phyloP scores from a whole-genome alignment of 2,888 invertebrate species.

The Leptinotarsa juncta region DNA sequence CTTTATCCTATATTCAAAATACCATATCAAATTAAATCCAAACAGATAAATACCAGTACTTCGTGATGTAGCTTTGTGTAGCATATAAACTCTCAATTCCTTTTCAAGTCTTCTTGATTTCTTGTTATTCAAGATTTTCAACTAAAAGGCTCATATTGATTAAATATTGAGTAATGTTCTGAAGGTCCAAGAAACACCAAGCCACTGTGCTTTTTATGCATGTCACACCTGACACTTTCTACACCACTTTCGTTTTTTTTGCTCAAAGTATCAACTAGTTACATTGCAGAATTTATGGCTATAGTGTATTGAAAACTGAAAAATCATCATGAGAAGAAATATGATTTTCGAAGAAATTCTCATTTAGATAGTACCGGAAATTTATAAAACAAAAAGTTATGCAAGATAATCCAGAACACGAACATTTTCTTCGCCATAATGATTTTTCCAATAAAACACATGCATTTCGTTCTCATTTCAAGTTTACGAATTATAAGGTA shows the following conservation, averaged over 20 bases:
- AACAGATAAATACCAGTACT: no score
- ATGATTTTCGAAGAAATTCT: neutral
- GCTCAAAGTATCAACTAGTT: conserved; percentile 21
- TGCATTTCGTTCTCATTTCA: neutral
- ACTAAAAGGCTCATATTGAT: neutral
- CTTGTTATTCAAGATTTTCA: no score
- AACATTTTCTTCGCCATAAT: neutral
- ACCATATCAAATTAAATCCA: neutral
- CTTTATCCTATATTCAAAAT: no score
- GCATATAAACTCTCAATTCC: neutral
- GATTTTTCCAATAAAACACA: neutral
- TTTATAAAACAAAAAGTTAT: neutral
- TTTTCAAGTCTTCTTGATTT: no score
- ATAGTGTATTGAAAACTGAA: neutral
- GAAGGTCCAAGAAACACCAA: conserved; percentile 32
- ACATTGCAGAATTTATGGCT: neutral
- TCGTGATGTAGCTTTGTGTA: neutral
- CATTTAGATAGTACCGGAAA: neutral
- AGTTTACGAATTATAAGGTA: neutral
- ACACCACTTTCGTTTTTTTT: conserved; percentile 33
- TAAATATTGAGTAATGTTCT: conserved; percentile 10
- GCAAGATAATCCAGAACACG: neutral
- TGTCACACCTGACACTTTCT: conserved; percentile 30
- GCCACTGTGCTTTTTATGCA: conserved; percentile 36
- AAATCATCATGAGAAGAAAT: conserved; percentile 7